These are phyloP conservation scores for Cinara cedri DNA, from an alignment of 2,888 invertebrate species.

Conservation along the genomic window DNA sequence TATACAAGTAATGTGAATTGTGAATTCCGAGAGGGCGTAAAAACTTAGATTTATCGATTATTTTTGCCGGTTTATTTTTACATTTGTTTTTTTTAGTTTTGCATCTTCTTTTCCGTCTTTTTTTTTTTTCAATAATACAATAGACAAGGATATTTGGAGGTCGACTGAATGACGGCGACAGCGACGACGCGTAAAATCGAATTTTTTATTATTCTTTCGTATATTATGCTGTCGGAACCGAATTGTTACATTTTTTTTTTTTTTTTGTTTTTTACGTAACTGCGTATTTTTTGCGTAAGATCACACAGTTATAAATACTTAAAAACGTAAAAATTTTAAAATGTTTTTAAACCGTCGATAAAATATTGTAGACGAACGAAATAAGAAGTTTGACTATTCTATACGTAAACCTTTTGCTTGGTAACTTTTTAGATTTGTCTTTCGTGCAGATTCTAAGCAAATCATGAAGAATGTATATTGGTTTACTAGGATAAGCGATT, in stretches of 20 bases:
- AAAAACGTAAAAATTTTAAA: too few species aligned
- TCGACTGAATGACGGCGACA: not conserved
- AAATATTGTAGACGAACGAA: too few species aligned
- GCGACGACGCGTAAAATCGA: not conserved
- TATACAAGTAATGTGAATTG: too few species aligned
- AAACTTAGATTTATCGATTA: constrained; percentile 53
- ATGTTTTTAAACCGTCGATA: not conserved
- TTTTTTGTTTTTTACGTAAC: not conserved
- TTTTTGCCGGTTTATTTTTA: constrained; percentile 40
- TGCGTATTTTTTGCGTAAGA: not conserved
- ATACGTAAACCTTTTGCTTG: too few species aligned
- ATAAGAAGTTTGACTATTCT: too few species aligned
- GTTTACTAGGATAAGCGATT: too few species aligned
- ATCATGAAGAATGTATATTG: too few species aligned
- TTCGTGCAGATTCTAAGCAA: too few species aligned
- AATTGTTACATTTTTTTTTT: constrained; percentile 19
- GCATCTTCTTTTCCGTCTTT: not conserved
- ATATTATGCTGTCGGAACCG: constrained; percentile 1
- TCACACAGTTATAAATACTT: too few species aligned
- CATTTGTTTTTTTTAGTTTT: constrained; percentile 8
- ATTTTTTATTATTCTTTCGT: not conserved
- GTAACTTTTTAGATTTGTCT: too few species aligned
- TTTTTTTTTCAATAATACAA: constrained; percentile 10
- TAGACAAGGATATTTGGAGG: not conserved
- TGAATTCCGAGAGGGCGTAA: constrained; percentile 50